Base-by-base conservation (phyloP, 2,888 invertebrate species). In the Entomobrya multifasciata region DNA sequence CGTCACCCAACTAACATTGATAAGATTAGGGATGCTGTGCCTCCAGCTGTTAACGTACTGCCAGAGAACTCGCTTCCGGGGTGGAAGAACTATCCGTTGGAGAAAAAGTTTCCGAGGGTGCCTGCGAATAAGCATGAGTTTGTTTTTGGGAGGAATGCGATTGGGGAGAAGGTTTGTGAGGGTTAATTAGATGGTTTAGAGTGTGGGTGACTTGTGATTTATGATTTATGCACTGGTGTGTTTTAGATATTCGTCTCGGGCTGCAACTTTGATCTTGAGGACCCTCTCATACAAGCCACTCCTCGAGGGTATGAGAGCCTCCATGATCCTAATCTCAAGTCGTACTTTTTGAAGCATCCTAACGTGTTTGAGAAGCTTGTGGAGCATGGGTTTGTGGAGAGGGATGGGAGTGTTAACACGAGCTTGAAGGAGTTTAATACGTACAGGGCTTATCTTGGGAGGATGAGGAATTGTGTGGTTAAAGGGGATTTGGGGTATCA, bases 31-130 rank as follows among this genome's bases (percentile, higher is more conserved):
- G 47, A 36, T 20, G 57, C 41, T 0, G 52, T 78, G 0, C 27
- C 1, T 15, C 78, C 77, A 10, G 13, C 55, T 0, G 41, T 77
- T 0, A 78, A 78, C 25, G 55, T 70, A 1, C 57, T 85, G 0
- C 78, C 78, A 13, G 17, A 41, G 5, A 77, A 77, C 57, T 49
- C 78, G 0, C 47, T 85, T 17, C 85, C 85, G 0, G 17, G 13
- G 0, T 85, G 85, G 85, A 78, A 78, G 25, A n/a, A 67, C 17
- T 78, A 85, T 52, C 85, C 85, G 25, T 30, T 78, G 8, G 85
- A 85, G 70, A 67, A 85, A 30, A 85, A 85, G 49, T 85, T 85
- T 41, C 85, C 85, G 2, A 22, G n/a, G 0, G 60, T 85, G 15
- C 85, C 85, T 0, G 77, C 85, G 1, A 30, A 30, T n/a, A 17